Evolutionary conservation across 2,113 vertebrate species (phyloP), one percentile per base, ranked within the genome.

Genomic region (Poicephalus gulielmi): DNA sequence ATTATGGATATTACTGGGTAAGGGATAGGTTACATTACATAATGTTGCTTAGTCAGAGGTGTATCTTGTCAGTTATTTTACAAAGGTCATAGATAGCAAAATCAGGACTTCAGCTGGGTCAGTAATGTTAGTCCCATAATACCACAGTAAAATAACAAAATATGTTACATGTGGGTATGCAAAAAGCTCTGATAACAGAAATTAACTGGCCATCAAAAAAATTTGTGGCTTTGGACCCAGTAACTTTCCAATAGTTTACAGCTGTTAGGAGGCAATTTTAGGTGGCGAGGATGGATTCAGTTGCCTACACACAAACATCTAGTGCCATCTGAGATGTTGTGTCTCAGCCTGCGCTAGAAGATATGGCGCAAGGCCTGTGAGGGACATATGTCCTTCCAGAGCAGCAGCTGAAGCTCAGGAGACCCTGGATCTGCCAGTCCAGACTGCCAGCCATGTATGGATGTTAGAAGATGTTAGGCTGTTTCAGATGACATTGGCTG

Each of bases 101-200:
- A 59, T 18, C 63, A 66, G 63, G 57, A 52, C 24, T 83, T 86
- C 50, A 70, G 4, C 20, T 71, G 43, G 20, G 17, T 90, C 68
- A 35, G 46, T 63, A 68, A 10, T 3, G 4, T 60, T 60, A 78
- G 33, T 50, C 31, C 25, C 17, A 11, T 43, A 53, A 50, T 66
- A 30, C 6, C 19, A 33, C 31, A 35, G 39, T 22, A 92, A 74
- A 74, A 81, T 47, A 63, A 50, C 22, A 90, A 16, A 18, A 2
- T 13, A 8, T 39, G 17, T 90, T 69, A 82, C 7, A 18, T 33
- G 10, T 4, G 10, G 44, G 23, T 59, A 19, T 66, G 17, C 30
- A 81, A 92, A 96, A 57, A 93, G 16, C 50, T 86, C 73, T 86
- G 44, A 88, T 89, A 86, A 95, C 75, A 90, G 57, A 83, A 96